Percentiles rank a stretch among this genome's conserved stretches.
These are phyloP conservation scores for Agriopis marginaria DNA, from an alignment of 2,888 invertebrate genomes.

Conservation along the genomic window DNA sequence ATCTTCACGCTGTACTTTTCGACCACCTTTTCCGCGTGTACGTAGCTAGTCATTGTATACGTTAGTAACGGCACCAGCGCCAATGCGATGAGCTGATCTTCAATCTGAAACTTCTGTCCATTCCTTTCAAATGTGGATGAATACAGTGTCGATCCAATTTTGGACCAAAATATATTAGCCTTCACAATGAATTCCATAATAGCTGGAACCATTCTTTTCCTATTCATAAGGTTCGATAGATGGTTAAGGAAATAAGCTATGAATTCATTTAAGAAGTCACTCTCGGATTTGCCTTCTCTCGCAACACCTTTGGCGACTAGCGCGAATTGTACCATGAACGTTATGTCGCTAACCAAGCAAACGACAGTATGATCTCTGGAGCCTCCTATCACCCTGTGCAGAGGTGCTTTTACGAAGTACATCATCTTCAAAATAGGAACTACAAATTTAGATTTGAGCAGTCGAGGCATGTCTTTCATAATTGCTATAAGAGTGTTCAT, in stretches of 20 bases:
- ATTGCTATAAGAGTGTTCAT: constrained; percentile 46
- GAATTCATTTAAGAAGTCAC: constrained; percentile 51
- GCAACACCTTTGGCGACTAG: constrained; percentile 13
- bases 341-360: constrained; percentile 15
- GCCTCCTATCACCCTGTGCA: constrained; percentile 22
- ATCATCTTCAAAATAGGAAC: constrained; percentile 40
- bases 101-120: constrained; percentile 52
- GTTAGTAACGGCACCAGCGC: constrained; percentile 50
- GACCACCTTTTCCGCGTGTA: constrained; percentile 33
- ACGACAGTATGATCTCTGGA: constrained; percentile 28
- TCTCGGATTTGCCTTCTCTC: constrained; percentile 28
- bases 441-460: constrained; percentile 47
- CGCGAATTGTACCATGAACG: constrained; percentile 21
- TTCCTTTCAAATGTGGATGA: constrained; percentile 53
- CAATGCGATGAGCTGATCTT: constrained; percentile 54
- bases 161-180: constrained; percentile 53
- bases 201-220: constrained; percentile 47
- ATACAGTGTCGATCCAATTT: constrained; percentile 43
- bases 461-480: constrained; percentile 45
- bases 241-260: constrained; percentile 47
- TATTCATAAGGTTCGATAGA: constrained; percentile 38
- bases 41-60: constrained; percentile 34
- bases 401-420: constrained; percentile 18
- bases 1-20: constrained; percentile 46
- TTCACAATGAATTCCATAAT: constrained; percentile 52